phyloP scores from a whole-genome alignment of 2,113 vertebrate species.

The Motacilla alba region DNA sequence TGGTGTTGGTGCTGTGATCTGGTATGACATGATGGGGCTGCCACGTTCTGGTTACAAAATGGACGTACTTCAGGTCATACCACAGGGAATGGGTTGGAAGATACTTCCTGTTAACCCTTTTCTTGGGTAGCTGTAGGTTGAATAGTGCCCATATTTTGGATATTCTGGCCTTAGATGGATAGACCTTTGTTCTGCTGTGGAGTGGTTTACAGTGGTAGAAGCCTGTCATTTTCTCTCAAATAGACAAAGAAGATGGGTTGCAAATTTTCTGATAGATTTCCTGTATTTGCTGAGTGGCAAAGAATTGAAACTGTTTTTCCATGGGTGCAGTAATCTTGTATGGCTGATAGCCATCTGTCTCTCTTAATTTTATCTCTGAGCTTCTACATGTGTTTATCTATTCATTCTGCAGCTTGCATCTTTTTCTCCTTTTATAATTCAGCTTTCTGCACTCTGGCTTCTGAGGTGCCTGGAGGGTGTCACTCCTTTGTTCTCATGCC shows the following conservation, averaged over 20 bases:
- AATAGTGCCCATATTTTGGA: background rate
- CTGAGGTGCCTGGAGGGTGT: background rate
- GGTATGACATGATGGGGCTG: background rate
- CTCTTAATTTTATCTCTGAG: background rate
- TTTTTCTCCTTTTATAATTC: background rate
- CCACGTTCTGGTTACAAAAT: background rate
- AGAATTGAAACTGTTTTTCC: background rate
- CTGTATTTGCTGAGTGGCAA: background rate
- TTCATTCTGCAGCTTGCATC: background rate
- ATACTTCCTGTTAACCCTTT: background rate
- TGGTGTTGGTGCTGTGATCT: background rate
- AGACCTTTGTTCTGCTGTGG: background rate
- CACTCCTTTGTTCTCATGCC: background rate
- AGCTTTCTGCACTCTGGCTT: background rate
- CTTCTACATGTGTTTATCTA: background rate
- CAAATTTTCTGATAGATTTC: background rate
- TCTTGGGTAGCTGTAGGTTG: background rate
- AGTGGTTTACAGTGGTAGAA: background rate
- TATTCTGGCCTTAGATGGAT: background rate
- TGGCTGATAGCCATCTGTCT: background rate
- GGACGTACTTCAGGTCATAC: background rate
- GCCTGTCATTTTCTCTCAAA: background rate
- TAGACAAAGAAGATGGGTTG: background rate
- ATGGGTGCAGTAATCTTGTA: background rate
- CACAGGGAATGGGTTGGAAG: background rate